Conservation (phyloP, 2,888 invertebrate species). For the Sinohyriopsis cumingii region DNA sequence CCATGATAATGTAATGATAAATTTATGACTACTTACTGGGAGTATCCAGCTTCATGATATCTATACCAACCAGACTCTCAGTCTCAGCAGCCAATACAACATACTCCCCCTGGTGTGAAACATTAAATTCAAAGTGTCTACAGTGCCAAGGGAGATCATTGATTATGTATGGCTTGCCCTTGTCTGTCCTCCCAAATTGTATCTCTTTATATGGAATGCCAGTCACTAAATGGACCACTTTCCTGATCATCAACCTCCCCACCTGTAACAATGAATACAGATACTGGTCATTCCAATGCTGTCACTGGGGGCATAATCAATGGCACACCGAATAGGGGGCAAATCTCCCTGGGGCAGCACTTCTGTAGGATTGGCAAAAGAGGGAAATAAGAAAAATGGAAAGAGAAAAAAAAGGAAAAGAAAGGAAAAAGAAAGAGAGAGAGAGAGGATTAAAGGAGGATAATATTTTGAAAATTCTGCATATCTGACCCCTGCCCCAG, state of each 20-base stretch:
- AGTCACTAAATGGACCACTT: conserved; percentile 80
- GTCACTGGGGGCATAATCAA: neutral
- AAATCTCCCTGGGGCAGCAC: too few relatives aligned
- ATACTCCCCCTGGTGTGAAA: conserved; percentile 92
- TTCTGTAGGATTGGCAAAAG: too few relatives aligned
- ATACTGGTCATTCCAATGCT: neutral
- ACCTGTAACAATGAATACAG: conserved; percentile 51
- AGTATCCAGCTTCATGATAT: conserved; percentile 90
- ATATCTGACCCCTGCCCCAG: too few relatives aligned
- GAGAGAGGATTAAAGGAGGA: too few relatives aligned
- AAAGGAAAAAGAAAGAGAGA: too few relatives aligned
- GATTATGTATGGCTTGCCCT: conserved; percentile 71
- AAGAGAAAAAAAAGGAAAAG: too few relatives aligned
- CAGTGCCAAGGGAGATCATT: conserved; percentile 29
- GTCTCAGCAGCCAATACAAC: conserved; percentile 80
- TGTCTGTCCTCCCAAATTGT: conserved; percentile 68
- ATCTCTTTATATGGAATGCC: conserved; percentile 80
- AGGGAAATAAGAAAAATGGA: too few relatives aligned
- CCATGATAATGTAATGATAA: too few relatives aligned
- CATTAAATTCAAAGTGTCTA: conserved; percentile 81
- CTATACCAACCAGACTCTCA: conserved; percentile 76
- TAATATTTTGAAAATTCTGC: too few relatives aligned
- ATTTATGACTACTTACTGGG: conserved; percentile 54
- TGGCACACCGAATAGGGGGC: too few relatives aligned
- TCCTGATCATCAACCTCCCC: conserved; percentile 89